A percentile compares a stretch with the other conserved stretches of the same genome.
Conservation (phyloP, 2,113 vertebrate species). For the Nettapus auritus region DNA sequence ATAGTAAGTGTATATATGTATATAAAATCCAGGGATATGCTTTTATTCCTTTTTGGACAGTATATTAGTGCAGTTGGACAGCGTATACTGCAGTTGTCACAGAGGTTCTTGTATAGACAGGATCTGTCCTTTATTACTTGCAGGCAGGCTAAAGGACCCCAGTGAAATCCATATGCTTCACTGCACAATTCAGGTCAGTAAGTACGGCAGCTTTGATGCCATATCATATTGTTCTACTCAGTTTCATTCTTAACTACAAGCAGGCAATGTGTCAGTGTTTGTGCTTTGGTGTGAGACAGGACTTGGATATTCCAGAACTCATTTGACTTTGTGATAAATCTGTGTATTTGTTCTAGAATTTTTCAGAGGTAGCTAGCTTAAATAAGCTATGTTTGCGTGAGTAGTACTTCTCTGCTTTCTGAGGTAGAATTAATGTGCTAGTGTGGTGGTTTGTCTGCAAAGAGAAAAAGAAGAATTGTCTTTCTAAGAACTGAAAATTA, state of each 20-base stretch:
- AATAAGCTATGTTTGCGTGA: not conserved
- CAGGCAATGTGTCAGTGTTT: not conserved
- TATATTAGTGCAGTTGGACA: fast-evolving
- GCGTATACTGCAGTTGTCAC: not conserved
- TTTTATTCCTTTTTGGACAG: not conserved
- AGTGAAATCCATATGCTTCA: not conserved
- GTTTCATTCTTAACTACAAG: not conserved
- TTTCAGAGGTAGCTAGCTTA: not conserved
- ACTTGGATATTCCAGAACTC: not conserved
- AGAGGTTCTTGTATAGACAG: not conserved
- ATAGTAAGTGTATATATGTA: conserved; percentile 69
- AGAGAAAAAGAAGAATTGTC: not conserved
- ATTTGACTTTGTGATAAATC: not conserved
- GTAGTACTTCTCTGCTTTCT: not conserved
- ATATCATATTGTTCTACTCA: not conserved
- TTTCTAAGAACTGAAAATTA: not conserved
- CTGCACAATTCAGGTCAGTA: not conserved
- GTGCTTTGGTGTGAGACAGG: not conserved
- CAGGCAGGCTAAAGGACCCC: not conserved
- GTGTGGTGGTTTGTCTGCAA: not conserved
- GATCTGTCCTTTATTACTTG: not conserved
- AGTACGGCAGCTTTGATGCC: not conserved
- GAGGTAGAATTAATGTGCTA: not conserved
- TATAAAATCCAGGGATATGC: not conserved
- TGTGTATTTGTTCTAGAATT: not conserved